Base-by-base conservation (phyloP, 2,888 invertebrate genomes). In the Rhogogaster chlorosoma region DNA sequence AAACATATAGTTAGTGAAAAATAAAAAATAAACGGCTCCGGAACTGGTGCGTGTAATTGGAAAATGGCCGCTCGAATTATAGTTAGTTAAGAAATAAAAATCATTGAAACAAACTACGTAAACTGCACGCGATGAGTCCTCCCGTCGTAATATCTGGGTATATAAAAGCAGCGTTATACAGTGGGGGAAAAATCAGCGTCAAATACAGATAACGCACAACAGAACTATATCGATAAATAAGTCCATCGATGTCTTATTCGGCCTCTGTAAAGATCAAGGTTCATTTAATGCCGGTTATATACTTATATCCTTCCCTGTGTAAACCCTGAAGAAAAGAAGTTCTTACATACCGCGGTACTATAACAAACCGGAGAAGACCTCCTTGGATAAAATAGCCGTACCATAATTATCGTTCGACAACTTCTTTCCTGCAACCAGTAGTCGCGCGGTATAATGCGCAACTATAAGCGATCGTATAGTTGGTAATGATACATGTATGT, bases 11-110 rank as follows among this genome's bases (percentile, higher is more conserved):
- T 9, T n/a, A 53, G 22, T 38, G n/a, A 15, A 67, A 67, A 67
- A 42, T 5, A 10, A 45, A 26, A 12, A n/a, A n/a, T 18, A 77
- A 77, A 53, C 36, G 36, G n/a, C 15, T 61, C 42, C 64, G 67
- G 83, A 83, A 83, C 45, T 83, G 83, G 83, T 83, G 70, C 83
- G 45, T 83, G 70, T 83, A 83, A 83, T 83, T 83, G 83, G 15
- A 83, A 70, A 83, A 83, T 67, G 32, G 42, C 83, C 38, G 38
- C 18, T 67, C 2, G 32, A 15, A 12, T 67, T 32, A 67, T 67
- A 67, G 42, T 42, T 42, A 29, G n/a, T 36, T 45, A 45, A 45
- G 45, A 15, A 53, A 77, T 77, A 77, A 77, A 53, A 77, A 77
- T 53, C 77, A 49, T 77, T 53, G 49, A 18, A 70, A 73, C 42